Evolutionary conservation across 2,888 invertebrate genomes (phyloP), one percentile per base, ranked within the genome.

Genomic region (Cryptophagus acutangulus): DNA sequence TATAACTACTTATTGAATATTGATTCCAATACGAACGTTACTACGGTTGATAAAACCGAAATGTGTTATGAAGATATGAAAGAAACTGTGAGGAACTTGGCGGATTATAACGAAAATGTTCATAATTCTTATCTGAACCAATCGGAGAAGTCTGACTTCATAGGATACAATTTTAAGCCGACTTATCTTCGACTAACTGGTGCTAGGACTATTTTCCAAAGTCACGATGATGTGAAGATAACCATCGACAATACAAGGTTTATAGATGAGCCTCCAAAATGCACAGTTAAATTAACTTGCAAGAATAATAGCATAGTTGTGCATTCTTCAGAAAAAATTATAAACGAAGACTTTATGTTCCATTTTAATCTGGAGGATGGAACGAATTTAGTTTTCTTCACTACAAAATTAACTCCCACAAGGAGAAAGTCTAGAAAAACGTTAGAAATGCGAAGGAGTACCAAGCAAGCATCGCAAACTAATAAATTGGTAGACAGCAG

Each of bases 141-240:
- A 18, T 36, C 31, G 14, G 24, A 30, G 8, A 36, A 44, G 13
- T 5, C 43, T 5, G 26, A 46, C 28, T 48, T 55, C 33, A 16
- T 54, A 8, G 55, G 49, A 5, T 63, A 55, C 33, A 51, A 60
- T 48, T 49, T 61, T 12, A 55, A 57, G 9, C 45, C 50, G 0
- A 44, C 45, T 43, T 45, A 46, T 10, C 48, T 53, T 16, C 48
- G 46, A 38, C 14, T 59, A 12, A 49, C 41, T 4, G 61, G 61
- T n/a, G 44, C 48, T 10, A 50, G 45, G 3, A 59, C 56, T 1
- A 52, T 47, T n/a, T 62, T 63, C 38, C 38, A 43, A 2, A 62
- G 61, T 36, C 53, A 58, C 18, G 62, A 63, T 38, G 49, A 46
- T 13, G 55, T 62, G 13, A 55, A 52, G 42, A 36, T 62, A 15